Conservation (phyloP, 2,113 vertebrate genomes). For the Salvator merianae region DNA sequence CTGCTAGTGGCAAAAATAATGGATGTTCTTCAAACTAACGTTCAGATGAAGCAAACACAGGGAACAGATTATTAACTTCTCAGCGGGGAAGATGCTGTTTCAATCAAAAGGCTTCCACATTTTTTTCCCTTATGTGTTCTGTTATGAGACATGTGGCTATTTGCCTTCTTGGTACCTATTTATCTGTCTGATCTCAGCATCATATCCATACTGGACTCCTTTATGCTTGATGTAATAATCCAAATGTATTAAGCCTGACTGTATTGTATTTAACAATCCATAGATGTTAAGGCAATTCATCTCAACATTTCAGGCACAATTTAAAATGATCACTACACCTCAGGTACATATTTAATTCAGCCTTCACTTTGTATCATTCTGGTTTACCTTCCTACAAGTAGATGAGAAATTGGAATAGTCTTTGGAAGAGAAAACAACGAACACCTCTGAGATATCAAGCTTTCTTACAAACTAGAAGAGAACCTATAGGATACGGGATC, state of each 20-base stretch:
- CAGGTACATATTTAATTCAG: not conserved
- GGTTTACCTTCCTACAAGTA: not conserved
- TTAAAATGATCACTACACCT: not conserved
- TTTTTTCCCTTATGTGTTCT: conserved; percentile 39
- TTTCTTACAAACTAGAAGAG: not conserved
- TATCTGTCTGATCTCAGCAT: conserved; percentile 34
- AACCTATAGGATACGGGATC: not conserved
- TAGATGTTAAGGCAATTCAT: conserved; percentile 59
- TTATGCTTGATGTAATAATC: conserved; percentile 16
- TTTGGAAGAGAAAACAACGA: not conserved
- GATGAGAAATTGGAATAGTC: not conserved
- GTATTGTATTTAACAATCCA: conserved; percentile 31
- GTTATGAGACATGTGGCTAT: conserved; percentile 52
- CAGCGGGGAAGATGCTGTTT: conserved; percentile 48
- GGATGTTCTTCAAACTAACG: conserved; percentile 58
- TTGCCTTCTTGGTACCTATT: conserved; percentile 33
- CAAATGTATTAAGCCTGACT: not conserved
- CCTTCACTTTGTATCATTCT: not conserved
- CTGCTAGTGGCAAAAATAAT: conserved; percentile 60
- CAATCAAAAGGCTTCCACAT: conserved; percentile 51
- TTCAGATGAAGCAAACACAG: conserved; percentile 52
- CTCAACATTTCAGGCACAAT: conserved; percentile 13
- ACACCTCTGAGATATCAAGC: not conserved
- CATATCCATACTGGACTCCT: conserved; percentile 20
- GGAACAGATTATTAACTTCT: conserved; percentile 65